Percentiles rank a stretch among this genome's conserved stretches.
phyloP scores from a whole-genome alignment of 2,888 invertebrate species.

The Asteroscopus sphinx region DNA sequence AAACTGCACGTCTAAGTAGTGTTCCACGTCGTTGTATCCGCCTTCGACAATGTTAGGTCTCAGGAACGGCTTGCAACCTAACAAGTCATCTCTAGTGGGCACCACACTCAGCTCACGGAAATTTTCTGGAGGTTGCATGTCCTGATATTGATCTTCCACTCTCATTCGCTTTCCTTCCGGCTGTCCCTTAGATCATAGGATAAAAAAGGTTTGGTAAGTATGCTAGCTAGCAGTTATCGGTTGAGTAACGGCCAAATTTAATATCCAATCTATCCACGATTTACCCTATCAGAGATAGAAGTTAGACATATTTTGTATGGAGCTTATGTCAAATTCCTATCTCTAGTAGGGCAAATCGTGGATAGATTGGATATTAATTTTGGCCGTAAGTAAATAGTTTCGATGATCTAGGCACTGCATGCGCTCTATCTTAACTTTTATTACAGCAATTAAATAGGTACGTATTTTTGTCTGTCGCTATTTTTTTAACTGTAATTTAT shows the following conservation, averaged over 20 bases:
- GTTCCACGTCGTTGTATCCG: slow-evolving; percentile 90
- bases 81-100: slow-evolving; percentile 72
- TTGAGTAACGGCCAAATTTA: neutral
- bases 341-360: no score
- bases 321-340: no score
- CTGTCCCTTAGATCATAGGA: slow-evolving; percentile 2
- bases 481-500: neutral
- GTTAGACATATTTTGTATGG: no score
- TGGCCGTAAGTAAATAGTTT: no score
- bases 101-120: slow-evolving; percentile 76
- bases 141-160: neutral
- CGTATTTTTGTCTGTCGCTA: no score
- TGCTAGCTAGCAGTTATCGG: neutral
- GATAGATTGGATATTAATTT: no score
- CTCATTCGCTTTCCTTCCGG: slow-evolving; percentile 10
- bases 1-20: slow-evolving; percentile 95
- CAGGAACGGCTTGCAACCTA: slow-evolving; percentile 68
- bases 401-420: no score
- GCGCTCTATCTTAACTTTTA: no score
- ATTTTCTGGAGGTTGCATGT: slow-evolving; percentile 71
- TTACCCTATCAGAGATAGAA: no score
- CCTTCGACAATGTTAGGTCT: slow-evolving; percentile 90
- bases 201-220: neutral
- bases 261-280: no score
- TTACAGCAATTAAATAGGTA: no score